Conservation (phyloP, 2,113 vertebrate genomes). For the Bambusicola thoracicus region DNA sequence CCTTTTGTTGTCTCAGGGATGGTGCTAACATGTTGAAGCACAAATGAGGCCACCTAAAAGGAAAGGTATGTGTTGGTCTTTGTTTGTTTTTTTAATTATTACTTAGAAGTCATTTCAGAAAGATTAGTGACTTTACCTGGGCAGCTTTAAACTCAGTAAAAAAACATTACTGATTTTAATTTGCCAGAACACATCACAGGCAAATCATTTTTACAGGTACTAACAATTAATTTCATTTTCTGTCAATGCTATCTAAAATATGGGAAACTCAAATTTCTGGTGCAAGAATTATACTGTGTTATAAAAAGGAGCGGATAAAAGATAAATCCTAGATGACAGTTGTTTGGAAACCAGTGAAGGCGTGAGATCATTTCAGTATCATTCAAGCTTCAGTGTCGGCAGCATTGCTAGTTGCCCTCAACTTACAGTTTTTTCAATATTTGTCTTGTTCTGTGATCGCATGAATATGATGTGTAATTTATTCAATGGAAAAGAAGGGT, state of each 20-base stretch:
- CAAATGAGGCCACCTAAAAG: background rate
- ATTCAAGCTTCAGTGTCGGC: background rate
- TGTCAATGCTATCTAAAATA: background rate
- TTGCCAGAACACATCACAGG: background rate
- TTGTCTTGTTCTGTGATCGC: background rate
- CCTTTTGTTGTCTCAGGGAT: background rate
- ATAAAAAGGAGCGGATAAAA: background rate
- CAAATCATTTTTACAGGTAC: background rate
- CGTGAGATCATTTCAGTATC: background rate
- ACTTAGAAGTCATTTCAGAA: background rate
- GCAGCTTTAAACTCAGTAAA: background rate
- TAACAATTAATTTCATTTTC: background rate
- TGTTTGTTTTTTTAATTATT: background rate
- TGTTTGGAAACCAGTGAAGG: background rate
- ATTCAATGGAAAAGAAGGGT: background rate
- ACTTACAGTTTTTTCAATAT: background rate
- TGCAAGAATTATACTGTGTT: background rate
- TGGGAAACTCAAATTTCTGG: background rate
- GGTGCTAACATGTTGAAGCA: background rate
- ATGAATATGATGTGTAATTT: background rate
- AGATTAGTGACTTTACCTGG: background rate
- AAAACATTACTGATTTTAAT: background rate
- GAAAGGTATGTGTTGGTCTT: background rate
- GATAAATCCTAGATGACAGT: background rate
- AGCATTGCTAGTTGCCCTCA: background rate